Conservation (phyloP, 2,113 vertebrate species). For the Benitochromis conjunctus region DNA sequence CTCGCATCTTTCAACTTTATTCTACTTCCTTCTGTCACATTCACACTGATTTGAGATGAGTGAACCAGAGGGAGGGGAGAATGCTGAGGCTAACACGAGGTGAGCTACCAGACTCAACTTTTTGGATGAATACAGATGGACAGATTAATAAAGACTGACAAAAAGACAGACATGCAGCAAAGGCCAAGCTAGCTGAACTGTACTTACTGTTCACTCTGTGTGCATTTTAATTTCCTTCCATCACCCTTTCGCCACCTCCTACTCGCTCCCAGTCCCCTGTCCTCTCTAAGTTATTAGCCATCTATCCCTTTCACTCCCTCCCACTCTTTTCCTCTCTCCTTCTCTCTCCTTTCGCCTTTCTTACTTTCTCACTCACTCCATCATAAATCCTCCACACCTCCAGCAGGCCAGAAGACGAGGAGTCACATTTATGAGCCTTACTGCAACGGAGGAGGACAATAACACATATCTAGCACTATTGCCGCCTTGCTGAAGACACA, state of each 20-base stretch:
- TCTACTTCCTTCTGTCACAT: not conserved
- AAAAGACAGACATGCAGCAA: not conserved
- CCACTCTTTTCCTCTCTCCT: constrained; percentile 17
- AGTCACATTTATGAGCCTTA: constrained; percentile 61
- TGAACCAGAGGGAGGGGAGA: not conserved
- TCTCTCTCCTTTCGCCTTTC: not conserved
- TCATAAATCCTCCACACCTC: constrained; percentile 57
- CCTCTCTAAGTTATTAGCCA: constrained; percentile 40
- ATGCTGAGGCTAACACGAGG: not conserved
- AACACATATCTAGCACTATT: constrained; percentile 25
- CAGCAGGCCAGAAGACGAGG: constrained; percentile 27
- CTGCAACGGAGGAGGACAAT: constrained; percentile 47
- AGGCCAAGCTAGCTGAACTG: not conserved
- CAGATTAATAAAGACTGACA: constrained; percentile 11
- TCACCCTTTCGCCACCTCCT: constrained; percentile 14
- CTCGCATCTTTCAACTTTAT: not conserved
- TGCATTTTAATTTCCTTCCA: not conserved
- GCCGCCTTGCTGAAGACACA: not conserved
- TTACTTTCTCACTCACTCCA: constrained; percentile 20
- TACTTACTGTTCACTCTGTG: not conserved
- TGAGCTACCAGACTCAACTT: not conserved
- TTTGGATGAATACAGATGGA: constrained; percentile 1
- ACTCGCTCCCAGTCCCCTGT: constrained; percentile 19
- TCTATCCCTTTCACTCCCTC: constrained; percentile 12
- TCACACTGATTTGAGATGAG: constrained; percentile 7